phyloP scores from a whole-genome alignment of 2,113 vertebrate species.

The Cebidichthys violaceus region DNA sequence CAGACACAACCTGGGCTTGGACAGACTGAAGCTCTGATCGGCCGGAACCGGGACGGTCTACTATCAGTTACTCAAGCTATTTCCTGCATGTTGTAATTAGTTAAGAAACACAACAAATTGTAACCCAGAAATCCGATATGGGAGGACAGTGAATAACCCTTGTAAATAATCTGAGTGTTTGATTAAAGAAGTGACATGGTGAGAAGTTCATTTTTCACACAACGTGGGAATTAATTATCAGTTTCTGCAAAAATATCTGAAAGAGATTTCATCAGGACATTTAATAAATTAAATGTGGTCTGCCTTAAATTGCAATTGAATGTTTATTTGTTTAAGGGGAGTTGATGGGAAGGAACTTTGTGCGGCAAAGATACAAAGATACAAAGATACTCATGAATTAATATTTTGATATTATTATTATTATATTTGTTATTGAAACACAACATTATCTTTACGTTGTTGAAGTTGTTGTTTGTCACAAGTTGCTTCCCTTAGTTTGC shows the following conservation, averaged over 20 bases:
- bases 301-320: not conserved
- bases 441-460: not conserved
- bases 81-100: not conserved
- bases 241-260: not conserved
- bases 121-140: not conserved
- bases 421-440: not conserved
- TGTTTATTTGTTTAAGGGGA: not conserved
- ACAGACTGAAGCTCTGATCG: constrained; percentile 40
- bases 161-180: constrained; percentile 22
- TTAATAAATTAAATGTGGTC: not conserved
- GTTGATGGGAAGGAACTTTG: not conserved
- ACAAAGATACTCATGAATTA: too few relatives aligned
- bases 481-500: not conserved
- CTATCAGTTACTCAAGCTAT: not conserved
- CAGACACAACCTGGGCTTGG: constrained; percentile 50
- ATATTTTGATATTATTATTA: not conserved
- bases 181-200: constrained; percentile 30
- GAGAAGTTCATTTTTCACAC: not conserved
- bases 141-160: not conserved
- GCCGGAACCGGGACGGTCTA: not conserved
- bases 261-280: not conserved
- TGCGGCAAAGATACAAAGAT: not conserved
- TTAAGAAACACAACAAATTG: not conserved
- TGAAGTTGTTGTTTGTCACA: not conserved
- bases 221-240: not conserved